Conservation (phyloP, 2,888 invertebrate species). For the Cantharis rufa region DNA sequence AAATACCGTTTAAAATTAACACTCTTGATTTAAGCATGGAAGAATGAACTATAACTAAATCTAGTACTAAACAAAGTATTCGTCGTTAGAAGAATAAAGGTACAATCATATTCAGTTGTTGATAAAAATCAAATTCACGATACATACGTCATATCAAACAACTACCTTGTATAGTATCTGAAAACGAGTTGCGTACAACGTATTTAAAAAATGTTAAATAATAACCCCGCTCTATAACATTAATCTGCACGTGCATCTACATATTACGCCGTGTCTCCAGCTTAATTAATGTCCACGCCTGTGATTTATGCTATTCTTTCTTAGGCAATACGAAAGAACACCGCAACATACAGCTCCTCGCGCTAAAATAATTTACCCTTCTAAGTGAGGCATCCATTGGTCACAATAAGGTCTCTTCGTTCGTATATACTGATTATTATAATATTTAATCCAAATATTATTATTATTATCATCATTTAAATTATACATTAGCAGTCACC, state of each 20-base stretch:
- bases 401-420: slow-evolving; percentile 27
- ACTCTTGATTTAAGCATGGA: neutral
- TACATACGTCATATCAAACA: slow-evolving; percentile 38
- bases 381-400: slow-evolving; percentile 23
- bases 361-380: slow-evolving; percentile 41
- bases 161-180: slow-evolving; percentile 38
- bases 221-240: slow-evolving; percentile 41
- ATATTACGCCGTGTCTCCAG: slow-evolving; percentile 53
- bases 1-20: neutral
- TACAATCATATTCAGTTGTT: neutral
- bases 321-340: slow-evolving; percentile 35
- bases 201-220: slow-evolving; percentile 39
- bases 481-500: slow-evolving; percentile 10
- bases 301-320: slow-evolving; percentile 53
- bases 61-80: neutral
- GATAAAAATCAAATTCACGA: slow-evolving; percentile 38
- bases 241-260: slow-evolving; percentile 53
- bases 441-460: slow-evolving; percentile 29
- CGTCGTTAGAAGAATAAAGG: neutral
- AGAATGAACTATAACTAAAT: neutral
- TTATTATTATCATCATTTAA: slow-evolving; percentile 18
- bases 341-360: slow-evolving; percentile 30
- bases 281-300: slow-evolving; percentile 54
- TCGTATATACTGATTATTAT: slow-evolving; percentile 19
- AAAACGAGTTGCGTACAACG: slow-evolving; percentile 29